Evolutionary conservation across 2,113 vertebrate genomes (phyloP).

Genomic region (Ophthalmolycus amberensis): DNA sequence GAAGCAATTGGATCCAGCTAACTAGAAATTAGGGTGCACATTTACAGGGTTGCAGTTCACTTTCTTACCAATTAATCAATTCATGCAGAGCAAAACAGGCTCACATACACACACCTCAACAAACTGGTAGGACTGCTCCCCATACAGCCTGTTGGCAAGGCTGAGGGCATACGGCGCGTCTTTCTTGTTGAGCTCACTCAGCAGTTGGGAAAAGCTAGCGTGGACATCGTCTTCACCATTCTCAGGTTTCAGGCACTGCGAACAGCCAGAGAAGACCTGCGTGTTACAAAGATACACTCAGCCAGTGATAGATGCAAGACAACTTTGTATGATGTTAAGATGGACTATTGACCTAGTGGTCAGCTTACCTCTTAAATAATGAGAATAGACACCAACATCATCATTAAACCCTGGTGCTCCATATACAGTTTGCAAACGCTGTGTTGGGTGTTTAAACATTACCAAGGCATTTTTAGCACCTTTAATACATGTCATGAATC

Average conservation of each 20-base stretch:
- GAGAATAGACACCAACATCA: conserved; percentile 16
- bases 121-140: conserved; percentile 86
- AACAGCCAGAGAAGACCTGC: conserved; percentile 32
- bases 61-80: not conserved
- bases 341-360: not conserved
- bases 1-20: not conserved
- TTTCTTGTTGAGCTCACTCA: conserved; percentile 81
- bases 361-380: conserved; percentile 4
- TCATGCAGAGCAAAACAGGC: not conserved
- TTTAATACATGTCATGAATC: not conserved
- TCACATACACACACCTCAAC: conserved; percentile 77
- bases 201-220: conserved; percentile 80
- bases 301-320: not conserved
- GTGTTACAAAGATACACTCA: conserved; percentile 31
- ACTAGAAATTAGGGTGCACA: not conserved
- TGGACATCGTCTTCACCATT: conserved; percentile 76
- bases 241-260: conserved; percentile 55
- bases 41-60: not conserved
- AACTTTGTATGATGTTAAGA: not conserved
- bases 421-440: not conserved
- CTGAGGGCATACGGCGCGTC: conserved; percentile 81
- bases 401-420: not conserved
- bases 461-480: not conserved
- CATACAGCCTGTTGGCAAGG: conserved; percentile 88
- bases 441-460: not conserved